These are phyloP conservation scores for Helicolenus hilgendorfi DNA, from an alignment of 2,797 vertebrate genomes.

Conservation along the genomic window DNA sequence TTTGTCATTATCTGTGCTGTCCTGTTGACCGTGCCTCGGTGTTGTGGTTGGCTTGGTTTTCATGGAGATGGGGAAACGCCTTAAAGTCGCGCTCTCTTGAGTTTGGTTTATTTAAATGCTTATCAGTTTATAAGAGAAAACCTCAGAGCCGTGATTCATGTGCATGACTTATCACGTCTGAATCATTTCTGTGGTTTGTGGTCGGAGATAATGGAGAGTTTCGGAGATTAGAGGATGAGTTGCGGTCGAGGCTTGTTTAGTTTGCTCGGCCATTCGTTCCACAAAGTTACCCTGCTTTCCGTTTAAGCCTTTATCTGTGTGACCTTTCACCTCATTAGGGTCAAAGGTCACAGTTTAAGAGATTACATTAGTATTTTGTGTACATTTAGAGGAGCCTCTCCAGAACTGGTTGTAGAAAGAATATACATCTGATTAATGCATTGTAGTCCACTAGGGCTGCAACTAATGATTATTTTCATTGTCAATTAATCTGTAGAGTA, in stretches of 20 bases:
- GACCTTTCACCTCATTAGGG: constrained; percentile 45
- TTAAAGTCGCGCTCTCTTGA: neutral
- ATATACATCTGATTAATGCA: neutral
- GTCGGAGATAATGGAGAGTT: constrained; percentile 9
- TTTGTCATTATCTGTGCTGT: neutral
- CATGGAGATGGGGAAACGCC: constrained; percentile 14
- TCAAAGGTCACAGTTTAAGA: constrained; percentile 40
- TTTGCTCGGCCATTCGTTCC: constrained; percentile 22
- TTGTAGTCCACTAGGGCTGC: neutral
- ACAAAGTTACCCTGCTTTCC: neutral
- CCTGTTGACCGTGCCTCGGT: neutral
- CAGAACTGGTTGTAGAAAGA: neutral
- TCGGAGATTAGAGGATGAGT: constrained; percentile 45
- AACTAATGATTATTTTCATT: too few relatives aligned
- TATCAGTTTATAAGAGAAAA: constrained; percentile 5
- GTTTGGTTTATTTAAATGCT: constrained; percentile 6
- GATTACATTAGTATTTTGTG: neutral
- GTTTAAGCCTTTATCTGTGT: constrained; percentile 43
- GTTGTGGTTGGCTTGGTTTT: constrained; percentile 3
- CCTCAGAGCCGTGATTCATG: constrained; percentile 15
- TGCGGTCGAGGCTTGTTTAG: constrained; percentile 46
- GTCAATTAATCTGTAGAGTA: too few relatives aligned
- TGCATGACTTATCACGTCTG: constrained; percentile 3
- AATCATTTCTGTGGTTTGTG: constrained; percentile 49
- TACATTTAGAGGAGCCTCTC: neutral